These are phyloP conservation scores for Pterophyllum scalare DNA, from an alignment of 2,113 vertebrate genomes.

Conservation along the genomic window DNA sequence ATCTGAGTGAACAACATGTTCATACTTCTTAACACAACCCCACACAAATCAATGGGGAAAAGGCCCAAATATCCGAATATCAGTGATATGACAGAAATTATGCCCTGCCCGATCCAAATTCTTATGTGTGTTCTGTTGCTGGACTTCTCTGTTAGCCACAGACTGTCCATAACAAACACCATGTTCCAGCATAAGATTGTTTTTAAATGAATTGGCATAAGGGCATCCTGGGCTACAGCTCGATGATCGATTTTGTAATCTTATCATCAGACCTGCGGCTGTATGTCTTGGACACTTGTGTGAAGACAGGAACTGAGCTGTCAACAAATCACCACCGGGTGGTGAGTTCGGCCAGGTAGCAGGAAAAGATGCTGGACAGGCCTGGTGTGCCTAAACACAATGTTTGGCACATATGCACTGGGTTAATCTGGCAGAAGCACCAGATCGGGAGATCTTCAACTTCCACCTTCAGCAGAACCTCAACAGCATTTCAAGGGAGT, in stretches of 20 bases:
- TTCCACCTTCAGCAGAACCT: neutral
- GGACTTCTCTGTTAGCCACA: neutral
- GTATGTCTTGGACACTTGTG: neutral
- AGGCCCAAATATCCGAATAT: neutral
- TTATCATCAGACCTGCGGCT: neutral
- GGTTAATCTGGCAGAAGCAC: no score
- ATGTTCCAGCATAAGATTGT: neutral
- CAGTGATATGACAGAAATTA: neutral
- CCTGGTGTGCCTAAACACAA: neutral
- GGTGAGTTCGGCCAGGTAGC: neutral
- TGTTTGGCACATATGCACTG: neutral
- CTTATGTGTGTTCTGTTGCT: neutral
- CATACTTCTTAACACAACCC: conserved; percentile 2
- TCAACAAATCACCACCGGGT: neutral
- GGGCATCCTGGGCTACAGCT: neutral
- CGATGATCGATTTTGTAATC: neutral
- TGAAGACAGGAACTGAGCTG: neutral
- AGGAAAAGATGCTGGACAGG: neutral
- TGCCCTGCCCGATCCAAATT: neutral
- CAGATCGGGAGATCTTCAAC: neutral
- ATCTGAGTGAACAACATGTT: conserved; percentile 29
- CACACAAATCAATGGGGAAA: neutral
- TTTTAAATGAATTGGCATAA: conserved; percentile 4
- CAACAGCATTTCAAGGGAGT: neutral
- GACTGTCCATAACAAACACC: neutral